phyloP scores from a whole-genome alignment of 2,797 vertebrate genomes.

The Moxostoma hubbsi region DNA sequence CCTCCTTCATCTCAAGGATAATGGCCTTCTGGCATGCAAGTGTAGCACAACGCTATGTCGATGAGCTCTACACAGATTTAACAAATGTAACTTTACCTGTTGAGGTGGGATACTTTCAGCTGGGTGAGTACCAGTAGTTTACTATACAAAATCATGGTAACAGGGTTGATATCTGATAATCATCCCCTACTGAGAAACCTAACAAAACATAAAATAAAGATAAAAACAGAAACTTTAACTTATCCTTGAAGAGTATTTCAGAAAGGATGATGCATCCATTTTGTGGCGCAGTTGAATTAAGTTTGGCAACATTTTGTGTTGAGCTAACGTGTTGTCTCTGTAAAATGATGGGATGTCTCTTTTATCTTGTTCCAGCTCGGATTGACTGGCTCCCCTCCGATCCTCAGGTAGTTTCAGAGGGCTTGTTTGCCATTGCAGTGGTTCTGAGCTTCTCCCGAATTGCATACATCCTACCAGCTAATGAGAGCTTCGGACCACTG shows the following conservation, averaged over 20 bases:
- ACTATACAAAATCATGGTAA: too few relatives aligned
- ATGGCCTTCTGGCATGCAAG: slow-evolving; percentile 91
- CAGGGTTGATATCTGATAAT: too few relatives aligned
- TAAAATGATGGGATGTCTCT: neutral
- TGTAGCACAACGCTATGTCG: slow-evolving; percentile 87
- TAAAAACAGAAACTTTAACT: too few relatives aligned
- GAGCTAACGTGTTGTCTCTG: neutral
- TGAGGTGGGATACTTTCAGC: slow-evolving; percentile 89
- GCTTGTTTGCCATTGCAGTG: slow-evolving; percentile 94
- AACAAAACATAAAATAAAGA: too few relatives aligned
- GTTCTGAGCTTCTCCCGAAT: slow-evolving; percentile 98
- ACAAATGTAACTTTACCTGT: slow-evolving; percentile 84
- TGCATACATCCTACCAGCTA: slow-evolving; percentile 97
- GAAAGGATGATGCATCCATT: too few relatives aligned
- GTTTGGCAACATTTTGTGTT: neutral
- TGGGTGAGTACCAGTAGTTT: slow-evolving; percentile 81
- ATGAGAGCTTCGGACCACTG: slow-evolving; percentile 97
- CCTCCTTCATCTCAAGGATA: slow-evolving; percentile 94
- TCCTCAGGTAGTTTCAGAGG: slow-evolving; percentile 96
- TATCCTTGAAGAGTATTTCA: too few relatives aligned
- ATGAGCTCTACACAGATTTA: slow-evolving; percentile 83
- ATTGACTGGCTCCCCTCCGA: slow-evolving; percentile 93
- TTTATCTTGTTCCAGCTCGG: slow-evolving; percentile 81
- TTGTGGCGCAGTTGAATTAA: too few relatives aligned
- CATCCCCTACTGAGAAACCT: too few relatives aligned